Evolutionary conservation across 2,797 vertebrate species (phyloP).

Genomic region (Pteropus rufus): DNA sequence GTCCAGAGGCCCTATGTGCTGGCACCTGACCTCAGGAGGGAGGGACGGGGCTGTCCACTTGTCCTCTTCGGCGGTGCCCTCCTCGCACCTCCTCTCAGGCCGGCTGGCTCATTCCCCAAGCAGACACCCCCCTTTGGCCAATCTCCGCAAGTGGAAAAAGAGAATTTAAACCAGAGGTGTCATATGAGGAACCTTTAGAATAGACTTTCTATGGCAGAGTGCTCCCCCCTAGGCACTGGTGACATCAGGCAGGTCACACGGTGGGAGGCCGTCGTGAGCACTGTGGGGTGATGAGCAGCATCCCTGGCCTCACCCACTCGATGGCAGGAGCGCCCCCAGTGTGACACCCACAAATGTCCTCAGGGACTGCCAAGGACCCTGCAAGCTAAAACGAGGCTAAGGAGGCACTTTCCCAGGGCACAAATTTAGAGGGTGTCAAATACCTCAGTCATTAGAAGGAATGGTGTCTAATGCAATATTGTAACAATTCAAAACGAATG

Average conservation of each 20-base stretch:
- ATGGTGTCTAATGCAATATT: too few relatives aligned
- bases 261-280: neutral
- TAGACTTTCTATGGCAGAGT: neutral
- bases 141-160: neutral
- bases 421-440: neutral
- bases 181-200: neutral
- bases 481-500: neutral
- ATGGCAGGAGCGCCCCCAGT: neutral
- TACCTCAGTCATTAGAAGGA: neutral
- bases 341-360: neutral
- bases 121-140: neutral
- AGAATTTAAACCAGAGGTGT: neutral
- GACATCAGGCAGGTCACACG: neutral
- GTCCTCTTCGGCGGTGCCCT: neutral
- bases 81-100: neutral
- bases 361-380: neutral
- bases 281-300: neutral
- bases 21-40: neutral
- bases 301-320: neutral
- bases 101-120: neutral
- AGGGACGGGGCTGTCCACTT: neutral
- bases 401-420: neutral
- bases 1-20: neutral
- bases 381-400: neutral
- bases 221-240: neutral